phyloP scores from a whole-genome alignment of 2,888 invertebrate species.

The Trilocha varians region DNA sequence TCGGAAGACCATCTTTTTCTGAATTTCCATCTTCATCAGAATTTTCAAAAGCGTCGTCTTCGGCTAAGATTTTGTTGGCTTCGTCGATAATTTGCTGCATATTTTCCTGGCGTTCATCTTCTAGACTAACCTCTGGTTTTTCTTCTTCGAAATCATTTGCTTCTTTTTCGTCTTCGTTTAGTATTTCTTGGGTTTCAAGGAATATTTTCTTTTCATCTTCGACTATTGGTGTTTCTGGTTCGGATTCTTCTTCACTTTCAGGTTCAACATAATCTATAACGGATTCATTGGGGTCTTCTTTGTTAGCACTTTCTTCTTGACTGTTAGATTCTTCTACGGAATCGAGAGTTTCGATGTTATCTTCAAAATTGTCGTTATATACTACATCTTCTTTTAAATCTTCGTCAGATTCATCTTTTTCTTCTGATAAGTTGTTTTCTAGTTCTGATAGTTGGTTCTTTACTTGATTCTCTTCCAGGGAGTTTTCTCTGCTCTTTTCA shows the following conservation, averaged over 20 bases:
- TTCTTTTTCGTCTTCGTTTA: slow-evolving; percentile 16
- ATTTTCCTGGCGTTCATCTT: slow-evolving; percentile 10
- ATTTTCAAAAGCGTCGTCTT: slow-evolving; percentile 2
- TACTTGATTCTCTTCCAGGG: slow-evolving; percentile 9
- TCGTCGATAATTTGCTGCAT: slow-evolving; percentile 12
- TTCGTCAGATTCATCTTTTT: slow-evolving; percentile 6
- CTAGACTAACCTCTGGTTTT: slow-evolving; percentile 3
- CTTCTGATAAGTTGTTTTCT: slow-evolving; percentile 39
- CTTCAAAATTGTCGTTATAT: slow-evolving; percentile 2
- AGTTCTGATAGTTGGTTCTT: slow-evolving; percentile 8
- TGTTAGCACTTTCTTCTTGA: slow-evolving; percentile 6
- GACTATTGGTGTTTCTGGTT: slow-evolving; percentile 12
- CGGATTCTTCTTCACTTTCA: slow-evolving; percentile 6
- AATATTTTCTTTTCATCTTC: slow-evolving; percentile 21
- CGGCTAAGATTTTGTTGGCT: slow-evolving; percentile 10
- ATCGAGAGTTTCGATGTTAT: neutral
- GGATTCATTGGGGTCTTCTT: slow-evolving; percentile 7
- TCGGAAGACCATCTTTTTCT: slow-evolving; percentile 30
- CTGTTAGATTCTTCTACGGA: slow-evolving; percentile 5
- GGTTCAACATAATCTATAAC: slow-evolving; percentile 8
- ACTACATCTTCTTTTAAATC: too few relatives aligned
- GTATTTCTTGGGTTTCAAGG: slow-evolving; percentile 21
- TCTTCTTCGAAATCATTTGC: slow-evolving; percentile 12
- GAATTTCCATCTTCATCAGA: slow-evolving; percentile 6
- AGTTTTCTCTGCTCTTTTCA: slow-evolving; percentile 5